These are phyloP conservation scores for Archips xylosteana DNA, from an alignment of 2,888 invertebrate genomes.

Conservation along the genomic window DNA sequence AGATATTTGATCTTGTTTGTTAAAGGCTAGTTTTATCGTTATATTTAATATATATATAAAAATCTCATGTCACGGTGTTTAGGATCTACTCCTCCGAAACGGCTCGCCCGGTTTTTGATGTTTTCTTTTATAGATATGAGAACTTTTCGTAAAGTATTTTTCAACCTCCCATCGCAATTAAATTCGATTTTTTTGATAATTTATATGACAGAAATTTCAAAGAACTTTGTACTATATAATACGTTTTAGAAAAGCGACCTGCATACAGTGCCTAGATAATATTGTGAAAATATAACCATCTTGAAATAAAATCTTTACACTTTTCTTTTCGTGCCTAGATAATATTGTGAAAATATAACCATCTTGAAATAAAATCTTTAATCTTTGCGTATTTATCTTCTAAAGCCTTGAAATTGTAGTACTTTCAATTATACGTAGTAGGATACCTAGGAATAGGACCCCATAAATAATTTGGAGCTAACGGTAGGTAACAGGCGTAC, in stretches of 20 bases:
- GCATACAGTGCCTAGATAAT: too few species aligned
- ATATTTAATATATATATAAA: too few species aligned
- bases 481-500: not conserved
- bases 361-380: not conserved
- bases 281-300: not conserved
- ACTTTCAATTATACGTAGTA: slow-evolving; percentile 24
- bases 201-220: too few species aligned
- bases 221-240: too few species aligned
- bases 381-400: not conserved
- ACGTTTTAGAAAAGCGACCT: not conserved
- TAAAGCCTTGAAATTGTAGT: slow-evolving; percentile 29
- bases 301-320: not conserved
- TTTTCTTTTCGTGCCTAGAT: not conserved
- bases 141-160: too few species aligned
- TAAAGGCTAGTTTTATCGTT: too few species aligned
- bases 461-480: slow-evolving; percentile 24
- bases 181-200: too few species aligned
- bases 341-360: not conserved
- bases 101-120: too few species aligned
- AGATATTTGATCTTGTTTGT: not conserved
- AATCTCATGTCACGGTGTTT: too few species aligned
- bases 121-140: too few species aligned
- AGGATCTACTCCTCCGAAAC: too few species aligned
- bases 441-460: slow-evolving; percentile 17
- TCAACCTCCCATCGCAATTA: too few species aligned